phyloP scores from a whole-genome alignment of 2,113 vertebrate genomes.

The Etia nguti region DNA sequence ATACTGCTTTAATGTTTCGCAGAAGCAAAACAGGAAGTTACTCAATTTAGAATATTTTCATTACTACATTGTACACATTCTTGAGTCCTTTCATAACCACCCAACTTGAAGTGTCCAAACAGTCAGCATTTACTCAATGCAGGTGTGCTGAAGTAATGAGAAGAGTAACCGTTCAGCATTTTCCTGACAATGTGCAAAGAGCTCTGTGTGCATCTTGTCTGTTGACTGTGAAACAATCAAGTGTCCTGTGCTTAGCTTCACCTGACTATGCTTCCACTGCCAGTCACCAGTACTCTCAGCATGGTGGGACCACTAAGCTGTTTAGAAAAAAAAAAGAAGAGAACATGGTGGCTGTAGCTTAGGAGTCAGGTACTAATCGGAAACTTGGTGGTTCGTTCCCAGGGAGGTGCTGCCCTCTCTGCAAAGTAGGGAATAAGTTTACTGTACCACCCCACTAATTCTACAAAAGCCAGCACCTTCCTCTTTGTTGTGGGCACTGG shows the following conservation, averaged over 20 bases:
- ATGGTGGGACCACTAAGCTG: not conserved
- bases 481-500: not conserved
- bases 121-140: not conserved
- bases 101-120: not conserved
- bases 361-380: not conserved
- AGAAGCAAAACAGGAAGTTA: not conserved
- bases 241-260: not conserved
- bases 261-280: not conserved
- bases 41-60: not conserved
- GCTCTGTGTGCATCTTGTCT: conserved; percentile 35
- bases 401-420: not conserved
- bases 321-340: rapidly evolving
- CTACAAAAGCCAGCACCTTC: not conserved
- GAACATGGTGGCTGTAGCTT: rapidly evolving
- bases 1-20: too few species aligned
- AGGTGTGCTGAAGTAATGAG: conserved; percentile 13
- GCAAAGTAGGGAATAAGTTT: not conserved
- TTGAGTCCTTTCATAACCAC: not conserved
- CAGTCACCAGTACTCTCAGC: not conserved
- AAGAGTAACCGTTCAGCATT: conserved; percentile 3
- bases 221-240: conserved; percentile 52
- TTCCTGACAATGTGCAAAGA: not conserved
- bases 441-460: rapidly evolving
- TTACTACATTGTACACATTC: not conserved
- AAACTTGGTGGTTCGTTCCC: not conserved